A percentile compares a stretch with the other conserved stretches of the same genome.
phyloP scores from a whole-genome alignment of 2,888 invertebrate species.

The Catocala nupta region DNA sequence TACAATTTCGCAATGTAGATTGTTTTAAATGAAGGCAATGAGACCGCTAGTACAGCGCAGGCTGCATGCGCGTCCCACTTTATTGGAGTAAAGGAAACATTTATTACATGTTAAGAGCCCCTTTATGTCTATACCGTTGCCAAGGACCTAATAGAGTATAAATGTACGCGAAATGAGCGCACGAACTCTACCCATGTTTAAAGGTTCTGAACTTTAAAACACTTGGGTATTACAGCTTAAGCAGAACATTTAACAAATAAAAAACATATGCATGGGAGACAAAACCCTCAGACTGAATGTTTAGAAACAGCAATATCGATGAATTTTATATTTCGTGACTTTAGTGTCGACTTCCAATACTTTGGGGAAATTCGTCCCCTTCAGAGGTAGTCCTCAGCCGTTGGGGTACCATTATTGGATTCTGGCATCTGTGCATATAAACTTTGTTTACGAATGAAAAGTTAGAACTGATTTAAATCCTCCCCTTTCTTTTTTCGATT shows the following conservation, averaged over 20 bases:
- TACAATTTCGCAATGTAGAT: constrained; percentile 62
- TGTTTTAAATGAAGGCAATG: constrained; percentile 77
- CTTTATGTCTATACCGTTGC: constrained; percentile 76
- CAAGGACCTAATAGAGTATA: constrained; percentile 69
- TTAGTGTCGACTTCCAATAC: constrained; percentile 73
- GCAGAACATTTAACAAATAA: constrained; percentile 42
- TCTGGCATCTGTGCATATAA: constrained; percentile 79
- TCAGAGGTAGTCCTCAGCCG: constrained; percentile 63
- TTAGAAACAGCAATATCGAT: constrained; percentile 76
- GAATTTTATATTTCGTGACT: constrained; percentile 82
- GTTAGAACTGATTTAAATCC: constrained; percentile 72
- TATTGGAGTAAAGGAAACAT: constrained; percentile 76
- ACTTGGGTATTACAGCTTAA: constrained; percentile 28
- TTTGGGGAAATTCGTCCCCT: constrained; percentile 79
- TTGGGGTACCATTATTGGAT: constrained; percentile 81
- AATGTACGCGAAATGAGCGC: constrained; percentile 51
- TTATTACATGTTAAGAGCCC: constrained; percentile 79
- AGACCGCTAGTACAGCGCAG: constrained; percentile 56
- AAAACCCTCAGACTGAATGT: constrained; percentile 53
- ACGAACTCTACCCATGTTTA: constrained; percentile 37
- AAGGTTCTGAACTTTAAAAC: constrained; percentile 45
- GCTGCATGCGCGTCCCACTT: constrained; percentile 68
- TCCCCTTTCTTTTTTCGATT: constrained; percentile 45
- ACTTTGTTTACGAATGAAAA: constrained; percentile 79
- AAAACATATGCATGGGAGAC: constrained; percentile 36